Percentiles rank a stretch among this genome's conserved stretches.
Conservation (phyloP, 1,140 invertebrate genomes). For the Macrostomum lignano region DNA sequence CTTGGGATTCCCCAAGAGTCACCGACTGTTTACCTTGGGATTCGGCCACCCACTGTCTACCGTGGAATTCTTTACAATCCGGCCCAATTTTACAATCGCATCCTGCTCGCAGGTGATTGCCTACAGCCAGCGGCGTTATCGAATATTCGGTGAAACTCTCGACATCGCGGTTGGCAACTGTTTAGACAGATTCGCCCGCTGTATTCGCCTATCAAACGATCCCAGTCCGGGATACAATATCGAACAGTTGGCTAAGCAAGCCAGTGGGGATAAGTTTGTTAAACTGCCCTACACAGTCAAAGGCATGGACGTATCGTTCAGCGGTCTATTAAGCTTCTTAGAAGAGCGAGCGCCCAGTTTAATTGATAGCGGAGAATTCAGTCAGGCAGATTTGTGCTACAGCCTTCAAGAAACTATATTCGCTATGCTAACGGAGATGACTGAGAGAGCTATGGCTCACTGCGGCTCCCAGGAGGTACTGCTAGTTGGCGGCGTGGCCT, state of each 20-base stretch:
- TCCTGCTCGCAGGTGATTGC: no score
- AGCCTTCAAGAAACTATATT: slow-evolving; percentile 92
- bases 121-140: slow-evolving; percentile 58
- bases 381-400: slow-evolving; percentile 72
- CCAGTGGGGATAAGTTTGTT: slow-evolving; percentile 54
- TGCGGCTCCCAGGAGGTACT: slow-evolving; percentile 45
- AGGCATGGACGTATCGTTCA: slow-evolving; percentile 99
- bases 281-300: slow-evolving; percentile 65
- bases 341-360: slow-evolving; percentile 17
- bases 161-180: slow-evolving; percentile 98
- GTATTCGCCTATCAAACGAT: slow-evolving; percentile 55
- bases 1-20: no score
- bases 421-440: slow-evolving; percentile 94
- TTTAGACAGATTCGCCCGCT: slow-evolving; percentile 39
- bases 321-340: slow-evolving; percentile 50
- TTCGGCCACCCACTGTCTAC: no score
- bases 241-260: slow-evolving; percentile 75
- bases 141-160: slow-evolving; percentile 97
- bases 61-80: no score
- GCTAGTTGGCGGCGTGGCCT: slow-evolving; percentile 36
- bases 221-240: slow-evolving; percentile 99
- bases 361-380: slow-evolving; percentile 33
- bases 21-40: no score
- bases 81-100: no score
- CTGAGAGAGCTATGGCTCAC: slow-evolving; percentile 91